Evolutionary conservation across 1,140 invertebrate genomes (phyloP).

Genomic region (Idris sp.): DNA sequence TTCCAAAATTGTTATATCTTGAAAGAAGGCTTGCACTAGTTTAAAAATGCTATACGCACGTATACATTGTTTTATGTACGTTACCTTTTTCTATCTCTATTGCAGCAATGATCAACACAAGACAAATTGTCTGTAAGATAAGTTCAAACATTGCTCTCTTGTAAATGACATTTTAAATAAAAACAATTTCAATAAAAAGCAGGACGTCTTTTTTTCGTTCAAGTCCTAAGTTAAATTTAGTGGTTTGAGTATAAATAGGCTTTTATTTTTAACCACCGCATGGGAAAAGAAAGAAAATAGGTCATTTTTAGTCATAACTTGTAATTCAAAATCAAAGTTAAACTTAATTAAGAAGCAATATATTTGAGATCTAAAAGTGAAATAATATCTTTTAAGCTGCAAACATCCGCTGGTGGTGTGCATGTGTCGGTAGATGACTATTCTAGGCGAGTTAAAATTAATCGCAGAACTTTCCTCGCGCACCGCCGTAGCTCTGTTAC

Average conservation of each 20-base stretch:
- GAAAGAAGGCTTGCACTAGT: slow-evolving; percentile 36
- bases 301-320: no score
- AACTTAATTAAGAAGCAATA: slow-evolving; percentile 26
- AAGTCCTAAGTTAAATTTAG: no score
- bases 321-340: no score
- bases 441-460: slow-evolving; percentile 59
- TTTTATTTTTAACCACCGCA: no score
- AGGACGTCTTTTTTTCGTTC: no score
- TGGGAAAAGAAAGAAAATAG: no score
- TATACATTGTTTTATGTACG: slow-evolving; percentile 49
- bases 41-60: slow-evolving; percentile 43
- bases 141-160: slow-evolving; percentile 49
- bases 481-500: slow-evolving; percentile 53
- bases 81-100: slow-evolving; percentile 45
- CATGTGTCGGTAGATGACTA: no score
- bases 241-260: no score
- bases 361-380: slow-evolving; percentile 40
- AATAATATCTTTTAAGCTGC: slow-evolving; percentile 30
- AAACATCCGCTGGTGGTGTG: no score
- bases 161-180: slow-evolving; percentile 52
- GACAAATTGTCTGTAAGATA: slow-evolving; percentile 26
- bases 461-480: slow-evolving; percentile 45
- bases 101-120: slow-evolving; percentile 18
- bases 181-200: slow-evolving; percentile 10
- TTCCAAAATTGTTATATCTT: slow-evolving; percentile 34